Evolutionary conservation across 2,888 invertebrate genomes (phyloP).

Genomic region (Polyommatus iphigenia): DNA sequence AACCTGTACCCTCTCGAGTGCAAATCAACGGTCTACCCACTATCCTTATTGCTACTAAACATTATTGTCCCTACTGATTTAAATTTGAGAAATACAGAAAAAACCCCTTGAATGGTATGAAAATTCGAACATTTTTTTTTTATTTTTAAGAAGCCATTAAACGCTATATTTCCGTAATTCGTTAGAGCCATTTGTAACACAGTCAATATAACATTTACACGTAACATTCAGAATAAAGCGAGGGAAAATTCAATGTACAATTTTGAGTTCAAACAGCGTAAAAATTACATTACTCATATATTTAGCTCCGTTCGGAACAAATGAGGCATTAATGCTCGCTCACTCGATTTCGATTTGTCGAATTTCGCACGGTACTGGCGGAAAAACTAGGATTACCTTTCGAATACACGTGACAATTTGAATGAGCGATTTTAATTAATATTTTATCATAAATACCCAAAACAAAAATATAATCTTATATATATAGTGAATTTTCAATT

Average conservation of each 20-base stretch:
- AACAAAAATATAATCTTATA: no score
- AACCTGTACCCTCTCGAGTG: no score
- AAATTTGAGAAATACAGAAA: no score
- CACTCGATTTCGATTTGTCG: constrained; percentile 32
- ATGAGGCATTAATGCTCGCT: constrained; percentile 28
- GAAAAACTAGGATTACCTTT: not conserved
- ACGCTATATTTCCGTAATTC: not conserved
- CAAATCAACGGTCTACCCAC: no score
- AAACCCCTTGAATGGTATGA: no score
- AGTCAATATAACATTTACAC: not conserved
- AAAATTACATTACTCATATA: constrained; percentile 19
- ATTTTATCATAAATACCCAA: no score
- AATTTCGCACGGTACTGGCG: constrained; percentile 26
- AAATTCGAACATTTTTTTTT: no score
- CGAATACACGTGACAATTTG: not conserved
- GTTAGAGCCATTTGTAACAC: not conserved
- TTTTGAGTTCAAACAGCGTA: constrained; percentile 13
- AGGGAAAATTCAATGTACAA: not conserved
- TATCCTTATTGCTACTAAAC: no score
- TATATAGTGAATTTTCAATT: no score
- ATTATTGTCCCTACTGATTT: no score
- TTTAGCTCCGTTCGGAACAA: constrained; percentile 21
- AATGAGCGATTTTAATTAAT: no score
- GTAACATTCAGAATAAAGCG: not conserved
- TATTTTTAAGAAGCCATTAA: not conserved